A percentile compares a stretch with the other conserved stretches of the same genome.
phyloP scores from a whole-genome alignment of 1,140 invertebrate genomes.

The Drosophila pseudoobscura region DNA sequence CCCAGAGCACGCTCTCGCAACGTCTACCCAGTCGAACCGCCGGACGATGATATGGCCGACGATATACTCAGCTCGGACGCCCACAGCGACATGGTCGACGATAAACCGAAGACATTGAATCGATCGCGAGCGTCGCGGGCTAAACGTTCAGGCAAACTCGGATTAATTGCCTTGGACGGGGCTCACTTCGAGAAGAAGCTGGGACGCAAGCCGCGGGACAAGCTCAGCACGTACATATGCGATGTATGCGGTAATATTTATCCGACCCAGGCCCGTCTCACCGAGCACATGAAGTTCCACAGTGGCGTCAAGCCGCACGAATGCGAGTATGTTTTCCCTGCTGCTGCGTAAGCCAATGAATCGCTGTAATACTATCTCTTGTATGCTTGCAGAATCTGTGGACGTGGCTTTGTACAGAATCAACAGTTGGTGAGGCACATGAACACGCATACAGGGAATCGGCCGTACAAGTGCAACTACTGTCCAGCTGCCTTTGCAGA shows the following conservation, averaged over 20 bases:
- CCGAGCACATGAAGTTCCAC: constrained; percentile 79
- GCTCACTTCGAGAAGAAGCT: constrained; percentile 38
- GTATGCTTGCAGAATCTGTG: constrained; percentile 62
- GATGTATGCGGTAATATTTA: constrained; percentile 81
- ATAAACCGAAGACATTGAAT: neutral
- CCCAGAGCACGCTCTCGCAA: neutral
- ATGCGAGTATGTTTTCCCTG: constrained; percentile 66
- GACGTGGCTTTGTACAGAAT: constrained; percentile 72
- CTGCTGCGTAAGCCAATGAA: no score
- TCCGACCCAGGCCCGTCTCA: constrained; percentile 69
- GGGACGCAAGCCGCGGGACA: constrained; percentile 59
- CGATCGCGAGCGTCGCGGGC: constrained; percentile 21
- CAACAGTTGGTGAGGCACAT: constrained; percentile 78
- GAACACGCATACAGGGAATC: constrained; percentile 78
- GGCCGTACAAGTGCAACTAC: constrained; percentile 88
- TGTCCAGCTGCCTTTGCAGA: constrained; percentile 89
- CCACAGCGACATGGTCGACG: constrained; percentile 16
- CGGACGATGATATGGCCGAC: constrained; percentile 19
- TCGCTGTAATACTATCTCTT: rapidly evolving
- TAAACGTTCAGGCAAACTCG: constrained; percentile 1
- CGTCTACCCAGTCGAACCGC: neutral
- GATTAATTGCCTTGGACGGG: neutral
- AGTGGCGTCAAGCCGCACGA: constrained; percentile 72
- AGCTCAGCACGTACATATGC: constrained; percentile 66
- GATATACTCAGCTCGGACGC: constrained; percentile 50